Base-by-base conservation (phyloP, 1,140 invertebrate species). In the Euglossa dilemma region DNA sequence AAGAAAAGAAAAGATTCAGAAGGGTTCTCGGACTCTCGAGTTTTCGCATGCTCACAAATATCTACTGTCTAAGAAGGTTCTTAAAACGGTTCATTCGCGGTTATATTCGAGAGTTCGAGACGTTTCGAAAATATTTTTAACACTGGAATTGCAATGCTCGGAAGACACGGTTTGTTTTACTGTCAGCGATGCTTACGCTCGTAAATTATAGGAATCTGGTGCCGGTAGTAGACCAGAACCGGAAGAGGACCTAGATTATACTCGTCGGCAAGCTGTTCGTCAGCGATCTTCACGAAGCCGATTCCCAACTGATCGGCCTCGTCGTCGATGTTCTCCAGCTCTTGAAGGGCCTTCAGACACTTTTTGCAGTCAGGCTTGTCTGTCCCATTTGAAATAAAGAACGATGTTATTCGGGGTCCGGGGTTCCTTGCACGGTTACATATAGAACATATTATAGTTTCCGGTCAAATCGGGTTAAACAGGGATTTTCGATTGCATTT, bases 301-400 rank as follows among this genome's bases (percentile, higher is more conserved):
- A 99, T 98, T 67, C 97, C 98, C 81, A 99, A 95, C 92, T 98
- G 97, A 94, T 98, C 98, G n/a, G 98, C 98, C 94, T 99, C 98
- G 91, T 98, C 98, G 92, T 98, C 98, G 91, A 99, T 98, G 94
- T 99, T 98, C 94, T 99, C 98, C 93, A 99, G 93, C 94, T 98
- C 97, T 94, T 97, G 96, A 67, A 98, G 95, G 64, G 97, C 97
- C 94, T 98, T 98, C 50, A 97, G 96, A 92, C 97, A 98, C 94
- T 98, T 98, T 92, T 98, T 98, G 94, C 98, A 98, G 93, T 98
- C 97, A 80, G 97, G 97, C 94, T 98, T 98, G 95, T 98, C 98
- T 99, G 91, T 94, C 92, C 92, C 93, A 93, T 94, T 94, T 92
- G 80, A 94, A 93, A 95, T 87, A 87, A 93, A 92, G 92, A 87